Evolutionary conservation across 2,797 vertebrate genomes (phyloP), one percentile per base, ranked within the genome.

Genomic region (Orientallactaga sibirica): DNA sequence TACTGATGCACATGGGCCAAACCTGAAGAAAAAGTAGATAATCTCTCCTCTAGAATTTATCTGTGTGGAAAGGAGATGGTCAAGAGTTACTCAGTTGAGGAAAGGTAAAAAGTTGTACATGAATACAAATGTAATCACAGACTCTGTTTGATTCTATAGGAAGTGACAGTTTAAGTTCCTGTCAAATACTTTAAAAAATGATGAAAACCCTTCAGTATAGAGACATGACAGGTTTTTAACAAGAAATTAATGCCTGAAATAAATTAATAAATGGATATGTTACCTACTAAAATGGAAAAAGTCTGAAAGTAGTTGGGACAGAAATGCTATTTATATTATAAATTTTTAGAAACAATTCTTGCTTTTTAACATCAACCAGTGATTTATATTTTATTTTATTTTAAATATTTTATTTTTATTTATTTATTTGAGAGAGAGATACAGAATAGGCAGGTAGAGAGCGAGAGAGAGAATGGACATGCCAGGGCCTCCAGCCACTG

Each of bases 301-400:
- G 18, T 15, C 10, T 74, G 7, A 70, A 81, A 68, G 37, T 2
- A 3, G 12, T 5, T 5, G 22, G 27, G 27, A 3, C 8, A 24
- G 12, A 10, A 29, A 20, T 37, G 62, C 58, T 58, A 10, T 52
- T 62, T 68, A 20, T 8, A 76, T 43, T 61, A 41, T 20, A 70
- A 33, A 19, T 66, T 20, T 93, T 77, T 85, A 61, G 14, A 85
- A 77, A 83, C 3, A 27, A n/a, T 37, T 37, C 7, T 48, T 76
- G 25, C 24, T n/a, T 78, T 93, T 90, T 89, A 24, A 25, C 43
- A 86, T 37, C 64, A 86, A 58, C 48, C 48, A 48, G 66, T 75
- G 5, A 85, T n/a, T 86, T 70, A 22, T 58, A 67, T 61, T 74
- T 68, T 79, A 64, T 37, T 37, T 37, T 37, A 37, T 37, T 37